These are phyloP conservation scores for Diploscapter pachys DNA, from an alignment of 1,140 invertebrate species.

Conservation along the genomic window DNA sequence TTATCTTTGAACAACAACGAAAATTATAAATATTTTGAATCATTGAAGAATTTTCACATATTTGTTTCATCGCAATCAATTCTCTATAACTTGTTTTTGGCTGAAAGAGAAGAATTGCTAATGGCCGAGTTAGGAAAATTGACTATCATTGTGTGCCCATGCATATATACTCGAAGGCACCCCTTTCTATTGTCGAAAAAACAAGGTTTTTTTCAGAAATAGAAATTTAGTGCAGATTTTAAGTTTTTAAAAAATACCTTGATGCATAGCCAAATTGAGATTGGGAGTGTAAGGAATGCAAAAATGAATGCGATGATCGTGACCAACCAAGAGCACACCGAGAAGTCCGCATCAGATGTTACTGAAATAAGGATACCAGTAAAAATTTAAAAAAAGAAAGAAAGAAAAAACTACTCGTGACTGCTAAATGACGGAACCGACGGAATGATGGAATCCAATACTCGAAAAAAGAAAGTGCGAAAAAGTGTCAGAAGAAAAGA, in stretches of 20 bases:
- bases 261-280: conserved; percentile 86
- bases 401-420: no score
- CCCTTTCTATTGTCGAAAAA: conserved; percentile 40
- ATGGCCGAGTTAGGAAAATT: conserved; percentile 4
- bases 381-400: no score
- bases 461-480: no score
- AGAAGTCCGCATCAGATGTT: conserved; percentile 7
- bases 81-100: no score
- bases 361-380: no score
- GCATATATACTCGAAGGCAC: neutral
- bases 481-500: no score
- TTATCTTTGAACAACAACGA: conserved; percentile 11
- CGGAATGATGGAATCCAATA: no score
- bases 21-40: conserved; percentile 3
- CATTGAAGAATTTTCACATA: neutral
- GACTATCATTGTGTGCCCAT: neutral
- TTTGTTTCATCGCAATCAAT: no score
- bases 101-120: conserved; percentile 1
- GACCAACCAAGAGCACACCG: conserved; percentile 77
- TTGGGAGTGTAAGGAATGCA: conserved; percentile 83
- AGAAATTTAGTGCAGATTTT: no score
- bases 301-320: conserved; percentile 79
- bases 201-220: conserved; percentile 47
- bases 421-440: no score
- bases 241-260: conserved; percentile 71